Conservation (phyloP, 92 coral and sea anemone species). For the Porites rus region DNA sequence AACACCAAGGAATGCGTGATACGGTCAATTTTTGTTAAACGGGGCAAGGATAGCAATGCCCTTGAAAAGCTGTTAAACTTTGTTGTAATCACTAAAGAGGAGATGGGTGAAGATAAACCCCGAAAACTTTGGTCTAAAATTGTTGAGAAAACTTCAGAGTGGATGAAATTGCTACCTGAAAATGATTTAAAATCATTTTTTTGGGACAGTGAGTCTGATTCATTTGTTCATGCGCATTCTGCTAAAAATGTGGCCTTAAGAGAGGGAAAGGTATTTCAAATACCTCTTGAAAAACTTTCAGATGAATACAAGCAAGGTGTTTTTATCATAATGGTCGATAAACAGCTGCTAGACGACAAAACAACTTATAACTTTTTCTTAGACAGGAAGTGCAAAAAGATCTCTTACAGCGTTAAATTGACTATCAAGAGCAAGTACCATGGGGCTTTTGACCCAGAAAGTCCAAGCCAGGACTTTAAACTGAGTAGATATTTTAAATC, state of each 20-base stretch:
- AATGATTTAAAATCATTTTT: neutral
- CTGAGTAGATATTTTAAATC: conserved; percentile 12
- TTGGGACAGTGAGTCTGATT: neutral
- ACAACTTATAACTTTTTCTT: neutral
- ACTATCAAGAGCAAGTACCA: conserved; percentile 1
- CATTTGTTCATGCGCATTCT: neutral
- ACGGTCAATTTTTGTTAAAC: conserved; percentile 22
- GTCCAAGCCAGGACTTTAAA: neutral
- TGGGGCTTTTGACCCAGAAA: conserved; percentile 16
- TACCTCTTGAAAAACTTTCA: neutral
- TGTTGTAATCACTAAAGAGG: neutral
- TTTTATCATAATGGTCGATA: conserved; percentile 16
- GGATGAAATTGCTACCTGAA: conserved; percentile 29
- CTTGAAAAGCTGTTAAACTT: conserved; percentile 10
- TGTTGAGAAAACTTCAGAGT: neutral
- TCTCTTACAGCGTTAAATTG: neutral
- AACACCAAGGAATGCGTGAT: neutral
- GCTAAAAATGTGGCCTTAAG: neutral
- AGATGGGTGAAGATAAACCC: neutral
- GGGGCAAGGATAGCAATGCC: conserved; percentile 1
- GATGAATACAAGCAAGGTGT: neutral
- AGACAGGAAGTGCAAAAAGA: neutral
- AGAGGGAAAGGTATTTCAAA: neutral
- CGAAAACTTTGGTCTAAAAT: conserved; percentile 21
- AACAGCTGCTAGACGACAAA: neutral